Evolutionary conservation across 2,113 vertebrate genomes (phyloP).

Genomic region (Hyla sarda): DNA sequence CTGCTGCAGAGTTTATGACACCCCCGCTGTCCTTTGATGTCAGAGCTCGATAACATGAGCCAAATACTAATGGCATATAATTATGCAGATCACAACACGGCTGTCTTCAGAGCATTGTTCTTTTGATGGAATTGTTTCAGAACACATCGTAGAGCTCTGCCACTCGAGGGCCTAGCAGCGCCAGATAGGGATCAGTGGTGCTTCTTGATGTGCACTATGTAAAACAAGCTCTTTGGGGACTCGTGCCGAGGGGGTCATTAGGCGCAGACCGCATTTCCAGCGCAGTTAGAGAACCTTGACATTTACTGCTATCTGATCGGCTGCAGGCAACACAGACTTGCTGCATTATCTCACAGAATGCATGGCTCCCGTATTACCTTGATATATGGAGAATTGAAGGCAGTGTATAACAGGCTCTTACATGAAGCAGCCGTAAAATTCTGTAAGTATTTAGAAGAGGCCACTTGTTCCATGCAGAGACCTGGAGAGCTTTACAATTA

Average conservation of each 20-base stretch:
- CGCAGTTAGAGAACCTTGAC: conserved; percentile 29
- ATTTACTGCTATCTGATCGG: conserved; percentile 54
- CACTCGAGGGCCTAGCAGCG: conserved; percentile 9
- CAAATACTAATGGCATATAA: conserved; percentile 49
- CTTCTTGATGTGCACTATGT: conserved; percentile 39
- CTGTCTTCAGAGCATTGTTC: conserved; percentile 32
- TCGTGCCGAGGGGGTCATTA: conserved; percentile 45
- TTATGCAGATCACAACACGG: conserved; percentile 53
- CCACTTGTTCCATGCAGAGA: neutral
- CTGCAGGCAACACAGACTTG: conserved; percentile 25
- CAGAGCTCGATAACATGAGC: conserved; percentile 8
- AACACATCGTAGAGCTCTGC: conserved; percentile 7
- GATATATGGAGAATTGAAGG: neutral
- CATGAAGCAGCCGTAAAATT: neutral
- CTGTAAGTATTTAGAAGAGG: neutral
- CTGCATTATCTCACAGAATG: neutral
- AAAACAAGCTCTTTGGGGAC: conserved; percentile 34
- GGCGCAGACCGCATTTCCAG: conserved; percentile 18
- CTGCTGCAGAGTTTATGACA: conserved; percentile 1
- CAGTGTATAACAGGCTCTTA: neutral
- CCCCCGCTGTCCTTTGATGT: conserved; percentile 50
- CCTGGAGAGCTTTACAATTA: neutral
- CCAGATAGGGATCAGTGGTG: conserved; percentile 39
- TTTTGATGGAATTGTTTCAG: conserved; percentile 24
- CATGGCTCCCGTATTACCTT: neutral